These are phyloP conservation scores for Lasius platythorax DNA, from an alignment of 2,888 invertebrate genomes.

Conservation along the genomic window DNA sequence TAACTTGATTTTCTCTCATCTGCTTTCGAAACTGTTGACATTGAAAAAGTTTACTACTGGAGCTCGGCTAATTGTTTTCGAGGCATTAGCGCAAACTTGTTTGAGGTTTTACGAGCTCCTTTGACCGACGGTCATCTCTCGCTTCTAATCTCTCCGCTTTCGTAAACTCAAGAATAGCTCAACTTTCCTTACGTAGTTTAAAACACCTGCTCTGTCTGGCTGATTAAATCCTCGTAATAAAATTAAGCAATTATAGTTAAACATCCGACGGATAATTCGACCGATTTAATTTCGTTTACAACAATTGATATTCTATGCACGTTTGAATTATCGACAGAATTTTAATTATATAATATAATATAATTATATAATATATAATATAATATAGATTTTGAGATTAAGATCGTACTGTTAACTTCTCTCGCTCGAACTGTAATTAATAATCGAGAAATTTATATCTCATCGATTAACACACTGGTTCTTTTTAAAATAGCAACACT, in stretches of 20 bases:
- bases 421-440: not conserved
- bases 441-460: not conserved
- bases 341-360: not conserved
- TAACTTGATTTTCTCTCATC: conserved; percentile 45
- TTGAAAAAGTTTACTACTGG: conserved; percentile 26
- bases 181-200: not conserved
- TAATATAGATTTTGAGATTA: not conserved
- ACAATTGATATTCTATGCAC: not conserved
- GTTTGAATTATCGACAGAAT: not conserved
- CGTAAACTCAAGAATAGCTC: not conserved
- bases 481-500: not conserved
- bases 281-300: not conserved
- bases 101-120: conserved; percentile 16
- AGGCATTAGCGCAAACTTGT: conserved; percentile 40
- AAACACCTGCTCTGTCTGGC: not conserved
- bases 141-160: not conserved
- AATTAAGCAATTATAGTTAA: not conserved
- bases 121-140: not conserved
- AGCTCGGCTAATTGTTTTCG: conserved; percentile 65
- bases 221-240: conserved; percentile 5
- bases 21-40: conserved; percentile 60
- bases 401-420: not conserved
- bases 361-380: not conserved
- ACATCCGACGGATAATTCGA: not conserved
- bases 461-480: not conserved